phyloP scores from a whole-genome alignment of 2,797 vertebrate genomes.

The Malurus leucopterus region DNA sequence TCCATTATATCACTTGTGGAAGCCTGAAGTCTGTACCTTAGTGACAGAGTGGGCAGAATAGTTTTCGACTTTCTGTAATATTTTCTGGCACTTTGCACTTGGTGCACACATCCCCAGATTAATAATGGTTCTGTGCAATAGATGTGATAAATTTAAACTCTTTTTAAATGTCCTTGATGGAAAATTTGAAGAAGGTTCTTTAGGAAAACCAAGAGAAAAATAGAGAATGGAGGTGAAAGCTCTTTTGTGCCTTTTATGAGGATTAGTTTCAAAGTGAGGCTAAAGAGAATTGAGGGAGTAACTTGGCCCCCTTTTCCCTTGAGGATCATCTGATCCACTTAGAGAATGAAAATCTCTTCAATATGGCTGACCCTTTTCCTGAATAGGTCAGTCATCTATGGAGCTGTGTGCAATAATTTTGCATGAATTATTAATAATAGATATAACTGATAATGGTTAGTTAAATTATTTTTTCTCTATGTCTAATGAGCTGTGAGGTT shows the following conservation, averaged over 20 bases:
- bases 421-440: constrained; percentile 50
- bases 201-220: background rate
- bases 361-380: background rate
- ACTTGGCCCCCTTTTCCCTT: background rate
- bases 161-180: background rate
- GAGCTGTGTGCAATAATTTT: constrained; percentile 44
- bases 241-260: background rate
- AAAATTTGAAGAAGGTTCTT: background rate
- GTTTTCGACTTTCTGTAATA: background rate
- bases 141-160: background rate
- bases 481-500: constrained; percentile 57
- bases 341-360: background rate
- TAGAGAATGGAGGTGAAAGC: background rate
- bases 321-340: background rate
- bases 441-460: constrained; percentile 25
- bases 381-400: constrained; percentile 11
- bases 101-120: background rate
- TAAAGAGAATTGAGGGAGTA: background rate
- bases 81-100: background rate
- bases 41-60: background rate
- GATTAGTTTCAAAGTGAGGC: background rate
- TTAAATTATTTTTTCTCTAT: constrained; percentile 53
- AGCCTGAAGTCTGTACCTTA: background rate
- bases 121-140: background rate
- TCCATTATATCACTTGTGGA: background rate